Evolutionary conservation across 2,113 vertebrate genomes (phyloP).

Genomic region (Leptocoma aspasia): DNA sequence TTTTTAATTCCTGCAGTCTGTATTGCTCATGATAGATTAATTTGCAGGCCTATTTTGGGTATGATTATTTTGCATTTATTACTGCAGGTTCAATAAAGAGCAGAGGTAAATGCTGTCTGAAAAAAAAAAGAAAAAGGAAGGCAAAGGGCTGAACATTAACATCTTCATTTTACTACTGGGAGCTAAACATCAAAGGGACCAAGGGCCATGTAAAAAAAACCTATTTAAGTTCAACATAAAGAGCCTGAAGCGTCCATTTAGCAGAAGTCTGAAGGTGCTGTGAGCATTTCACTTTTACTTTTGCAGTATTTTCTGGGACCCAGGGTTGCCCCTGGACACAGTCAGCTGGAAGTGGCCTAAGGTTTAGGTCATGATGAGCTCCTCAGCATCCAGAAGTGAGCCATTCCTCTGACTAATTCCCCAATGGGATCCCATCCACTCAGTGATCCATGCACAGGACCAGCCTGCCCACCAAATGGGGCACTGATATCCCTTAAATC

Average conservation of each 20-base stretch:
- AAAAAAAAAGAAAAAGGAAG: not conserved
- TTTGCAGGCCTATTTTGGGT: not conserved
- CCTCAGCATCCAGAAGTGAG: not conserved
- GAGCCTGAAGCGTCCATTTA: not conserved
- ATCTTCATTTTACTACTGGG: not conserved
- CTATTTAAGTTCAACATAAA: not conserved
- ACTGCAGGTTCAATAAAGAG: not conserved
- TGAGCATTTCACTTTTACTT: not conserved
- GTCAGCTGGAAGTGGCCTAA: not conserved
- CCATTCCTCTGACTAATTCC: not conserved
- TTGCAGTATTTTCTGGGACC: not conserved
- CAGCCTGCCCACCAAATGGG: not conserved
- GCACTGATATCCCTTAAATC: not conserved
- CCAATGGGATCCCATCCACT: not conserved
- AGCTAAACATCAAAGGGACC: not conserved
- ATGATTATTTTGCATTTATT: slow-evolving; percentile 25
- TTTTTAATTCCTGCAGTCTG: not conserved
- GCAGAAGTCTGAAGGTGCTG: not conserved
- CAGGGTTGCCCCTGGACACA: not conserved
- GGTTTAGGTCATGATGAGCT: not conserved
- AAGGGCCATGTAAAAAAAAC: not conserved
- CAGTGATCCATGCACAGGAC: rapidly evolving
- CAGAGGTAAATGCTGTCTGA: not conserved
- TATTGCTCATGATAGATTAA: not conserved
- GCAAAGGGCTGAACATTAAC: not conserved